These are phyloP conservation scores for Zaprionus ornatus DNA, from an alignment of 1,140 invertebrate genomes.

Conservation along the genomic window DNA sequence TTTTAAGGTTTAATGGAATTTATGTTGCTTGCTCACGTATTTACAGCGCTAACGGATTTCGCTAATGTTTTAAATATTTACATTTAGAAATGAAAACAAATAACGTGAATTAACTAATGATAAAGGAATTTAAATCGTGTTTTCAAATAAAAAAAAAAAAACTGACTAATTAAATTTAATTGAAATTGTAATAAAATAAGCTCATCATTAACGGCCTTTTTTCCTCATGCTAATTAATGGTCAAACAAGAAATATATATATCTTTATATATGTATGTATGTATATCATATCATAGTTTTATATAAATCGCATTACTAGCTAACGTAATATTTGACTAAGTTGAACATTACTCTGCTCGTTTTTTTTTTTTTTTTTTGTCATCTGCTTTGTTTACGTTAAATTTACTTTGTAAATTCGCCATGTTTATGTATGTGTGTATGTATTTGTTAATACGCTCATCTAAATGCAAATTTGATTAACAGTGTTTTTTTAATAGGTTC, in stretches of 20 bases:
- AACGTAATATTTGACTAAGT: conserved; percentile 62
- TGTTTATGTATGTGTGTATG: conserved; percentile 40
- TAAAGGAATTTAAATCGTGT: background rate
- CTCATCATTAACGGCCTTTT: conserved; percentile 32
- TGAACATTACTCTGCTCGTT: conserved; percentile 48
- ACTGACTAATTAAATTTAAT: background rate
- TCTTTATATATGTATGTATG: no score
- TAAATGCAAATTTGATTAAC: conserved; percentile 82
- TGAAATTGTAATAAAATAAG: conserved; percentile 22
- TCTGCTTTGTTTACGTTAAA: conserved; percentile 52
- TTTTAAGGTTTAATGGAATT: conserved; percentile 14
- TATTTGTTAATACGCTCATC: conserved; percentile 69
- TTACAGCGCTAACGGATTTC: background rate
- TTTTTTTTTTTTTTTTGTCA: conserved; percentile 21
- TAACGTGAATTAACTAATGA: background rate
- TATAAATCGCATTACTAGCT: conserved; percentile 47
- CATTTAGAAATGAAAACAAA: background rate
- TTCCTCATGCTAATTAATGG: conserved; percentile 14
- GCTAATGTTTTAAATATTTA: background rate
- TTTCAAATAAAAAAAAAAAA: background rate
- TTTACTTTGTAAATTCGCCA: conserved; percentile 81
- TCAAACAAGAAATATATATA: conserved; percentile 21
- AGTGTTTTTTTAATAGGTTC: conserved; percentile 43
- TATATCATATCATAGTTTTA: conserved; percentile 11
- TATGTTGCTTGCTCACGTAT: background rate